Base-by-base conservation (phyloP, 2,888 invertebrate genomes). In the Orthosia cruda region DNA sequence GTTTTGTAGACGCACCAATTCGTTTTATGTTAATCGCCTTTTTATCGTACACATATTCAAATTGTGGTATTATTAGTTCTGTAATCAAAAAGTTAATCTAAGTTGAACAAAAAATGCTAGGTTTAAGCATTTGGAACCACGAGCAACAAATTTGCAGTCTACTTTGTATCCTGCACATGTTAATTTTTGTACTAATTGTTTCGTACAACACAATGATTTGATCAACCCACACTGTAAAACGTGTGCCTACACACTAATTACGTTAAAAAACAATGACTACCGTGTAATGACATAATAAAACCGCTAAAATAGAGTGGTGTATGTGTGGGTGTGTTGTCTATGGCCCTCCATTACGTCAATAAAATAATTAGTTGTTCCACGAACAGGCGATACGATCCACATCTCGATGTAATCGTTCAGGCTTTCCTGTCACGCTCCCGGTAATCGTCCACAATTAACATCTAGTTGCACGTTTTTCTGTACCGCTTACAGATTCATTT, bases 341-440 rank as follows among this genome's bases (percentile, higher is more conserved):
- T 81, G 74, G 63, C 86, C 83, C 84, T 20, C 84, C 76, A 84
- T 85, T 83, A 84, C 82, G 81, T 80, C 88, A 88, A 83, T 90
- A 86, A 88, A 89, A 89, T 90, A 94, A 94, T 94, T 90, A 90
- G 87, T 65, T 77, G 86, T 95, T 94, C 94, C 89, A 83, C 90
- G 94, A 93, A 95, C 87, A 84, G 62, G 81, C 89, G 90, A 89
- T 89, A 88, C 86, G 91, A 92, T 92, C 90, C 88, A 87, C 90
- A 94, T 93, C 89, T 88, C 89, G 91, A 91, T 92, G 87, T 90
- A 92, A 94, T 94, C 93, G 87, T 73, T 69, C 85, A 86, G 91
- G 89, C 91, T 93, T 95, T 95, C 94, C 94, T 94, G 95, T 94
- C 95, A 92, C 92, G 94, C 91, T 91, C 88, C 75, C 81, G 67